phyloP scores from a whole-genome alignment of 2,888 invertebrate genomes.

The Galeruca laticollis region DNA sequence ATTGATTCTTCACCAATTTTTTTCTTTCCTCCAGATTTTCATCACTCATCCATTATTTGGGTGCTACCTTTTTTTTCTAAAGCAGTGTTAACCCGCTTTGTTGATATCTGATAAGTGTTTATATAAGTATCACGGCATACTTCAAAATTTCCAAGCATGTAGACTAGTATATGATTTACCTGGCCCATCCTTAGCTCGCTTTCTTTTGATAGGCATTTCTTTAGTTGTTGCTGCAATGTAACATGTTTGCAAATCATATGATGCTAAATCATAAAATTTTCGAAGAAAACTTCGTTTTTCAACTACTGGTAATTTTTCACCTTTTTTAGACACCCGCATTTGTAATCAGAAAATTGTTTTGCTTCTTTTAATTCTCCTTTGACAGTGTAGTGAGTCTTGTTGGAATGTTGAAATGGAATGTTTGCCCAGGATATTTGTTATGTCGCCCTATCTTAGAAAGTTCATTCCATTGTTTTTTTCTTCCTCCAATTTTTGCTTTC shows the following conservation, averaged over 20 bases:
- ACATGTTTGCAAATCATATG: too few relatives aligned
- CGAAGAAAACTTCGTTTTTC: too few relatives aligned
- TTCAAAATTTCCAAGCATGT: constrained; percentile 35
- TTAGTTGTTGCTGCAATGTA: too few relatives aligned
- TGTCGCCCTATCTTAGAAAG: too few relatives aligned
- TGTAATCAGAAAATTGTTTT: constrained; percentile 26
- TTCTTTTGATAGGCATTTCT: constrained; percentile 39
- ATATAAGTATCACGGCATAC: constrained; percentile 42
- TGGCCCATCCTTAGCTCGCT: constrained; percentile 15
- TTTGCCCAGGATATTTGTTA: too few relatives aligned
- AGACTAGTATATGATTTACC: constrained; percentile 36
- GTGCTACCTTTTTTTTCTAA: constrained; percentile 31
- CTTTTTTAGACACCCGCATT: constrained; percentile 37
- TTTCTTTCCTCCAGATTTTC: too few relatives aligned
- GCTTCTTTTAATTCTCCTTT: constrained; percentile 36
- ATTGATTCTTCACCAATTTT: constrained; percentile 39
- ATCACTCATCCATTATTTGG: constrained; percentile 33
- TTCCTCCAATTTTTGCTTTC: too few relatives aligned
- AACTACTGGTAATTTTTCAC: constrained; percentile 37
- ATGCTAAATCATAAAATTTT: too few relatives aligned
- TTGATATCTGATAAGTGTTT: constrained; percentile 41
- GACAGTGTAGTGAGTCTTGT: constrained; percentile 36
- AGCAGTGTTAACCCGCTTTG: too few relatives aligned
- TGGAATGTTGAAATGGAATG: constrained; percentile 37
- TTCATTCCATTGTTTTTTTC: too few relatives aligned